Base-by-base conservation (phyloP, 2,888 invertebrate species). In the Nebria salina region DNA sequence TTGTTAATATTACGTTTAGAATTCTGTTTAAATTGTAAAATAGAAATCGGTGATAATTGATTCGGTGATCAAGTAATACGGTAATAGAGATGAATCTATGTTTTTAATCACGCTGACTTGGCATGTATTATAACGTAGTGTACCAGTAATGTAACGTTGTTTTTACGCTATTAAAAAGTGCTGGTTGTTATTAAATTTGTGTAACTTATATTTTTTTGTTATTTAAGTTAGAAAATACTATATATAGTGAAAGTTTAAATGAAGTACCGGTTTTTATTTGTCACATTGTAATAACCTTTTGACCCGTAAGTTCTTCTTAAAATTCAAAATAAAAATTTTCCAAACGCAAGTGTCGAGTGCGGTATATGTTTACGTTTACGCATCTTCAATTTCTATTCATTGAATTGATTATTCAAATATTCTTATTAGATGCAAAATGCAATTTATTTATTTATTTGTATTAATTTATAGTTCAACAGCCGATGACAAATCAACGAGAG, bases 401-500 rank as follows among this genome's bases (percentile, higher is more conserved):
- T 34, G 34, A 0, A 34, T 34, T 34, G 34, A 34, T 34, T 34
- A 34, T 34, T 34, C 34, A 34, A 34, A 34, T 34, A 34, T 34
- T 34, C 34, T 34, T 34, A 34, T 34, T 34, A 34, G 34, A 34
- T 34, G 5, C 34, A 34, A 34, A 34, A 34, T 34, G 34, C 34
- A 34, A 34, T 34, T 20, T 20, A 20, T 20, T 20, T 20, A 20
- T 20, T 20, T 20, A 20, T n/a, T n/a, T n/a, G n/a, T 20, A 20
- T 20, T 20, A 20, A 20, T 20, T 54, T 87, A 76, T 84, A 87
- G 87, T 84, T 84, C 84, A 80, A 83, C 83, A 1, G 81, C 84
- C 1, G 87, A 86, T 85, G 86, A 89, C 68, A 89, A 88, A 83
- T 90, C 89, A 85, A 86, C 90, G 54, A 87, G 89, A 83, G 91